A percentile compares a stretch with the other conserved stretches of the same genome.
Conservation (phyloP, 2,888 invertebrate species). For the Pollenia angustigena region DNA sequence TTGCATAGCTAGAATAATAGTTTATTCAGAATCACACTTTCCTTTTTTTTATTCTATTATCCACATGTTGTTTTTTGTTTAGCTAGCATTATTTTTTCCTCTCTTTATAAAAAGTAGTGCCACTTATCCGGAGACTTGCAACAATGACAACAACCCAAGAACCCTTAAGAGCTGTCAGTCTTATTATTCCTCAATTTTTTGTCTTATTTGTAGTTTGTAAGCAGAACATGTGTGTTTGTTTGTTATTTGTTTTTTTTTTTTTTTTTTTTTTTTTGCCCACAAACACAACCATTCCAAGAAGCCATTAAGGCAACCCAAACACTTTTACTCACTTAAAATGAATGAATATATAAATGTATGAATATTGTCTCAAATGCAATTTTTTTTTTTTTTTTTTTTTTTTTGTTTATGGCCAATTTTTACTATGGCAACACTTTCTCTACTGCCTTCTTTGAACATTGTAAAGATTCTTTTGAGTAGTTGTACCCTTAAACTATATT, state of each 20-base stretch:
- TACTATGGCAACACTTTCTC: slow-evolving; percentile 59
- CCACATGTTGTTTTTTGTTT: slow-evolving; percentile 26
- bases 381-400: no score
- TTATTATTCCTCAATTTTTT: slow-evolving; percentile 45
- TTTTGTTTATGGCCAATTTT: slow-evolving; percentile 43
- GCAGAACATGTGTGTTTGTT: not conserved
- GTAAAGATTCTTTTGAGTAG: slow-evolving; percentile 35
- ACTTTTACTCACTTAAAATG: slow-evolving; percentile 16
- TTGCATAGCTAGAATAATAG: slow-evolving; percentile 8
- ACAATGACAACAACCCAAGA: slow-evolving; percentile 24
- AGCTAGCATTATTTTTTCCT: slow-evolving; percentile 33
- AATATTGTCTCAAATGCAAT: slow-evolving; percentile 27
- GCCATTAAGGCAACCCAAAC: slow-evolving; percentile 8
- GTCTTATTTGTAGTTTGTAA: not conserved
- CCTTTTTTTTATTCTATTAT: not conserved
- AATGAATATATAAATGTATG: not conserved
- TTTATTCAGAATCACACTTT: slow-evolving; percentile 55
- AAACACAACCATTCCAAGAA: slow-evolving; percentile 3
- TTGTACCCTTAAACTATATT: slow-evolving; percentile 37
- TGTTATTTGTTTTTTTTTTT: no score
- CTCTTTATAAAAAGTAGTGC: slow-evolving; percentile 47
- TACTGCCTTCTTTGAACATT: slow-evolving; percentile 22
- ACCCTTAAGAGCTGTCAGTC: slow-evolving; percentile 59
- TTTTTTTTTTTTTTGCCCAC: not conserved
- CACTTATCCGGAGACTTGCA: slow-evolving; percentile 58